Base-by-base conservation (phyloP, 2,888 invertebrate species). In the Lordiphosa andalusiaca region DNA sequence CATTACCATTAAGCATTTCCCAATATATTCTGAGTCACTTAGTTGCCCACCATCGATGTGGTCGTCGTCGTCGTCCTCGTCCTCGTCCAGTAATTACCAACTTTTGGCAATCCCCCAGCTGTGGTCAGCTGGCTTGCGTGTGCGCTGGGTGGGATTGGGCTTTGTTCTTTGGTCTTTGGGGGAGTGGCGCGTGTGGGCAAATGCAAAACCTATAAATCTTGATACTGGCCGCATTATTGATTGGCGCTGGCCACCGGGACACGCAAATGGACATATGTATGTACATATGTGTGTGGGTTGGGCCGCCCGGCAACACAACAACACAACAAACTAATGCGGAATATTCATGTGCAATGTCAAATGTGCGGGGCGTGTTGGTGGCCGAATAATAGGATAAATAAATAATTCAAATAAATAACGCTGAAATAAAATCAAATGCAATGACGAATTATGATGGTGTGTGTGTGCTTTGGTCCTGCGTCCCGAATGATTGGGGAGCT, bases 201-300 rank as follows among this genome's bases (percentile, higher is more conserved):
- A 77, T 71, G 77, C 66, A 76, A 76, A 76, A 78, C 80, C 81
- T 81, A 89, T 89, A 89, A 89, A 88, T 89, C 89, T 89, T 89
- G 85, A 87, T 89, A 85, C 85, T 85, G 84, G 69, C 59, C 87
- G 86, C 85, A 87, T 88, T 89, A 89, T 89, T 89, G 89, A 89
- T 89, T 87, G 85, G 74, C 75, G 61, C 54, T 61, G 65, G 36
- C 51, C 55, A n/a, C n/a, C 65, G 53, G 71, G 72, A 67, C 76
- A 74, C 78, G 80, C 75, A 74, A 69, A 62, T 69, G 72, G 78
- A 69, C 78, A 74, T 63, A 72, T 75, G 80, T 65, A 63, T 54
- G 69, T 54, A 69, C 78, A 74, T 63, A 72, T 75, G 80, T 65
- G 61, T 54, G 69, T 54, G 25, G 25, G 25, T 25, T 25, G 25